Percentiles rank a stretch among this genome's conserved stretches.
Evolutionary conservation across 2,888 invertebrate species (phyloP).

Genomic region (Laspeyria flexula): DNA sequence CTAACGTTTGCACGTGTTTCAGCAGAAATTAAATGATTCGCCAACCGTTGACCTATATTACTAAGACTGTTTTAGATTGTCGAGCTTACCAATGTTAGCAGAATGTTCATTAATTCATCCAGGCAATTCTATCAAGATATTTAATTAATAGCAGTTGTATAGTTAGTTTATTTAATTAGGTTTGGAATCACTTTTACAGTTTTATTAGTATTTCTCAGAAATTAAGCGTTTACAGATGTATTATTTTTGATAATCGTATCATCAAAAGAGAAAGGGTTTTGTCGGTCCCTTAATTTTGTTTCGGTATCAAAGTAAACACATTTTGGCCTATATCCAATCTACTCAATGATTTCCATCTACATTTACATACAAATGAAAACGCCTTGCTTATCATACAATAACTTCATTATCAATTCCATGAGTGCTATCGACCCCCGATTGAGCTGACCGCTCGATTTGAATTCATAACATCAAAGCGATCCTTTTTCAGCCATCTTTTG

Average conservation of each 20-base stretch:
- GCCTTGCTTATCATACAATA: constrained; percentile 23
- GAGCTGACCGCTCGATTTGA: constrained; percentile 35
- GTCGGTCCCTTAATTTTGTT: too few species aligned
- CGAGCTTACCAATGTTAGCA: constrained; percentile 31
- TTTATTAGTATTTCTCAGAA: too few species aligned
- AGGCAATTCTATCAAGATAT: too few species aligned
- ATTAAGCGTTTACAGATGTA: too few species aligned
- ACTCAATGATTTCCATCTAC: background rate
- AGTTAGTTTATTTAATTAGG: too few species aligned
- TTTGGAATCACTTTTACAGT: too few species aligned
- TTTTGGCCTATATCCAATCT: background rate
- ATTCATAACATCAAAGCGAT: constrained; percentile 42
- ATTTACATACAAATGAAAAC: constrained; percentile 2
- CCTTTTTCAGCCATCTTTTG: constrained; percentile 40
- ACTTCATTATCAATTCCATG: constrained; percentile 31
- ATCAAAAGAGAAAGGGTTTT: too few species aligned
- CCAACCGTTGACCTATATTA: constrained; percentile 48
- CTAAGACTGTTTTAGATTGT: constrained; percentile 43
- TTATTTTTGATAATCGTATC: too few species aligned
- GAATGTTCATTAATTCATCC: constrained; percentile 14
- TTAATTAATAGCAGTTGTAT: too few species aligned
- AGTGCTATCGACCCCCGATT: constrained; percentile 29
- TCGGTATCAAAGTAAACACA: background rate
- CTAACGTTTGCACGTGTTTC: background rate
- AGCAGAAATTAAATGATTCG: constrained; percentile 22